A percentile compares a stretch with the other conserved stretches of the same genome.
phyloP scores from a whole-genome alignment of 2,888 invertebrate genomes.

The Apotomis turbidana region DNA sequence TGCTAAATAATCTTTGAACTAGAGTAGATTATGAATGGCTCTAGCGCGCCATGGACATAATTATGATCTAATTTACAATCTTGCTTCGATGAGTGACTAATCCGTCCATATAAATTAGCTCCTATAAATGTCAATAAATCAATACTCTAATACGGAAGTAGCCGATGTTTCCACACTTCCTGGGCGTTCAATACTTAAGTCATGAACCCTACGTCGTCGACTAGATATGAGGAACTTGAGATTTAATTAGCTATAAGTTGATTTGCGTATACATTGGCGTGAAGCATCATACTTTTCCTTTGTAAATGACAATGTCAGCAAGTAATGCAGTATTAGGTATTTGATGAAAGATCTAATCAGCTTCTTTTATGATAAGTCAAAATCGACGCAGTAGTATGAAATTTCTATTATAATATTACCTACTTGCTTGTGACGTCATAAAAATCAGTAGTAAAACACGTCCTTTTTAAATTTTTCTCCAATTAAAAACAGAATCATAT shows the following conservation, averaged over 20 bases:
- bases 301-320: not conserved
- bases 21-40: not conserved
- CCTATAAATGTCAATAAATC: slow-evolving; percentile 5
- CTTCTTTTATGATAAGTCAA: no score
- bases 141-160: slow-evolving; percentile 18
- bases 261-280: not conserved
- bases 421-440: no score
- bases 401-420: no score
- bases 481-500: no score
- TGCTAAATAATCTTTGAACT: not conserved
- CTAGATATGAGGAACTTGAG: slow-evolving; percentile 14
- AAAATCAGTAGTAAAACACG: no score
- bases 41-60: slow-evolving; percentile 33
- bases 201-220: slow-evolving; percentile 3
- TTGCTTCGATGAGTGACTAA: slow-evolving; percentile 47
- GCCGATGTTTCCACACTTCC: slow-evolving; percentile 26
- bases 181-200: slow-evolving; percentile 9
- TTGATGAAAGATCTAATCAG: no score
- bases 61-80: slow-evolving; percentile 44
- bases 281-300: not conserved
- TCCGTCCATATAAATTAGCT: slow-evolving; percentile 16
- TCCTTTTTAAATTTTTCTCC: no score
- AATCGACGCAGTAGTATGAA: no score
- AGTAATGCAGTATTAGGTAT: no score
- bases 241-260: slow-evolving; percentile 15